phyloP scores from a whole-genome alignment of 2,113 vertebrate species.

The Electrona antarctica region DNA sequence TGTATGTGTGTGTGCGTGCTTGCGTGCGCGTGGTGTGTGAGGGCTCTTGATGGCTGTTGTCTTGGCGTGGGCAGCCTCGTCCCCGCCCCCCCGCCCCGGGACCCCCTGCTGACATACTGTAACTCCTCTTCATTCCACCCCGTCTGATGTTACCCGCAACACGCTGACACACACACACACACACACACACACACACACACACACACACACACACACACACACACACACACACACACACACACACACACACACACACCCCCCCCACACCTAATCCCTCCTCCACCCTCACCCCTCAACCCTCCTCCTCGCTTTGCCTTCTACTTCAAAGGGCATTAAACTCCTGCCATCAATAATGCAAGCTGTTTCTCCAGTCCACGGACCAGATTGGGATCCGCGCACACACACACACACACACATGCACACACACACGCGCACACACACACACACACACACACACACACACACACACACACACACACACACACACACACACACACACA shows the following conservation, averaged over 20 bases:
- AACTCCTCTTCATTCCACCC: no score
- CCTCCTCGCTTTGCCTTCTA: neutral
- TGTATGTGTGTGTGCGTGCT: no score
- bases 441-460: slow-evolving; percentile 7
- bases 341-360: slow-evolving; percentile 66
- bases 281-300: slow-evolving; percentile 2
- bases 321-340: slow-evolving; percentile 52
- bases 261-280: neutral
- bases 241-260: neutral
- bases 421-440: neutral
- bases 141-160: no score
- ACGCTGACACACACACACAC: neutral
- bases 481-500: neutral
- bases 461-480: no score
- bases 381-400: slow-evolving; percentile 21
- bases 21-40: no score
- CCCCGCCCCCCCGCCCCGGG: no score
- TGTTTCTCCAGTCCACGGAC: slow-evolving; percentile 5
- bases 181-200: neutral
- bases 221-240: neutral
- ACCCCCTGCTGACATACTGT: no score
- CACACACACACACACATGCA: no score
- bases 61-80: no score
- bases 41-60: no score
- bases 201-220: neutral